Conservation (phyloP, 1,140 invertebrate species). For the Panagrolaimus sp. region DNA sequence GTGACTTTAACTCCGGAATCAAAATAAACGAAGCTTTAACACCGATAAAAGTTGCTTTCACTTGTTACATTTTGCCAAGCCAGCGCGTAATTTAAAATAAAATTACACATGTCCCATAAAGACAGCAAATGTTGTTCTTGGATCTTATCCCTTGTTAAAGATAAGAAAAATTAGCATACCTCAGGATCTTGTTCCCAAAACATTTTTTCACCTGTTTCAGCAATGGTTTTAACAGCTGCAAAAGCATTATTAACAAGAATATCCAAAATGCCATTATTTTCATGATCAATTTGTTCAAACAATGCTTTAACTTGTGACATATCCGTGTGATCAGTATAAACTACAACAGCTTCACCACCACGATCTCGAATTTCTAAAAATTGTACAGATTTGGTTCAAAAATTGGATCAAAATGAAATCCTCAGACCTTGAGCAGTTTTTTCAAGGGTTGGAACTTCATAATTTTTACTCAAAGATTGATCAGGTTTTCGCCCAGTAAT, state of each 20-base stretch:
- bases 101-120: too few relatives aligned
- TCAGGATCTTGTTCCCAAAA: constrained; percentile 26
- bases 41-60: too few relatives aligned
- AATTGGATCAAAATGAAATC: not conserved
- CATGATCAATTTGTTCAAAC: constrained; percentile 59
- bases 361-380: constrained; percentile 37
- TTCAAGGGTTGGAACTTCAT: constrained; percentile 15
- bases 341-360: constrained; percentile 59
- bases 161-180: too few relatives aligned
- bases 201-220: constrained; percentile 18
- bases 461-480: constrained; percentile 7
- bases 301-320: constrained; percentile 58
- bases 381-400: not conserved
- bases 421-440: constrained; percentile 20
- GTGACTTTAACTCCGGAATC: too few relatives aligned
- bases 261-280: constrained; percentile 61
- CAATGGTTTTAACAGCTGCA: constrained; percentile 52
- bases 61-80: too few relatives aligned
- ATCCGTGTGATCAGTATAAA: constrained; percentile 61
- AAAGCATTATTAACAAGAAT: constrained; percentile 63
- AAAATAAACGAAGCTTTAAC: too few relatives aligned
- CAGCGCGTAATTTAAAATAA: too few relatives aligned
- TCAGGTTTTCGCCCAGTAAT: constrained; percentile 56
- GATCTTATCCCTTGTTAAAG: too few relatives aligned
- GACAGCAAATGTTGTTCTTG: too few relatives aligned